These are phyloP conservation scores for Rapana venosa DNA, from an alignment of 2,888 invertebrate species.

Conservation along the genomic window DNA sequence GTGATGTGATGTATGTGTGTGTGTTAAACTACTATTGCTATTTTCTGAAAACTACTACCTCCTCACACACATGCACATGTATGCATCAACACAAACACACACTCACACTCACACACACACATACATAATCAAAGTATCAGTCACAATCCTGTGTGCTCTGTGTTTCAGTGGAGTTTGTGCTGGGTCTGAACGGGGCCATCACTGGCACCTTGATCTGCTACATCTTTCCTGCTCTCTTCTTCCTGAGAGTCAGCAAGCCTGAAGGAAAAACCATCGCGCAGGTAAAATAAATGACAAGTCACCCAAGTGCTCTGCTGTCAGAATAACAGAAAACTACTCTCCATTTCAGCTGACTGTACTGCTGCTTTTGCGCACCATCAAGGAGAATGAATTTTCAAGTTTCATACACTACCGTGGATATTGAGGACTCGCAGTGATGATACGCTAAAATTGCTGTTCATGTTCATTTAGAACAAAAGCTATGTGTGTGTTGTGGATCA, in stretches of 20 bases:
- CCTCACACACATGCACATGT: neutral
- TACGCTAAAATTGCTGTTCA: neutral
- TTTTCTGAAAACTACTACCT: neutral
- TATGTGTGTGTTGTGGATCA: too few species aligned
- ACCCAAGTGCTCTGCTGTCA: too few species aligned
- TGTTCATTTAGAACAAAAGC: too few species aligned
- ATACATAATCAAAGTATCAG: too few species aligned
- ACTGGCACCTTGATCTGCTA: slow-evolving; percentile 96
- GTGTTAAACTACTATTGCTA: too few species aligned
- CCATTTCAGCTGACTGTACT: too few species aligned
- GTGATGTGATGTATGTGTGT: neutral
- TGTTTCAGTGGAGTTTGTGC: slow-evolving; percentile 85
- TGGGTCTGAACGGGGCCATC: slow-evolving; percentile 95
- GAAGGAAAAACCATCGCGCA: slow-evolving; percentile 91
- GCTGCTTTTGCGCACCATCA: too few species aligned
- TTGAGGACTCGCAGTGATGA: too few species aligned
- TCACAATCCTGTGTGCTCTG: neutral
- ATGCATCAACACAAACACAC: neutral
- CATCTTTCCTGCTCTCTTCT: slow-evolving; percentile 94
- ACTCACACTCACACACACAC: too few species aligned
- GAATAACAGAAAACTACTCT: too few species aligned
- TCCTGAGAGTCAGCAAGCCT: slow-evolving; percentile 90
- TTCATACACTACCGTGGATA: too few species aligned
- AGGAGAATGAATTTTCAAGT: too few species aligned
- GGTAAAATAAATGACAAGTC: slow-evolving; percentile 78